phyloP scores from a whole-genome alignment of 2,888 invertebrate genomes.

The Drepanosiphum platanoidis region DNA sequence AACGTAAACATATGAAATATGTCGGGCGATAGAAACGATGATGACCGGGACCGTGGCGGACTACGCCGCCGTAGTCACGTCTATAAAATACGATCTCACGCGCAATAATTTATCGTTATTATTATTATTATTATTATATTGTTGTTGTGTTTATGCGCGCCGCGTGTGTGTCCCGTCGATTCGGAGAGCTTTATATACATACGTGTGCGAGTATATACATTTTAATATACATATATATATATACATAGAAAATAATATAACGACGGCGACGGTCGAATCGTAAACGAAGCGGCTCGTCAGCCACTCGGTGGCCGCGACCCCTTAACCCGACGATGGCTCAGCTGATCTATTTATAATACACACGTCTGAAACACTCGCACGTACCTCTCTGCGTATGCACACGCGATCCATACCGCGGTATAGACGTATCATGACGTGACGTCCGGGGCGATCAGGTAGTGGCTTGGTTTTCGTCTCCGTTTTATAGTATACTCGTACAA shows the following conservation, averaged over 20 bases:
- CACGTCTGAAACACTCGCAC: too few relatives aligned
- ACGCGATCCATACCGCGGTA: neutral
- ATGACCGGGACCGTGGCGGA: too few relatives aligned
- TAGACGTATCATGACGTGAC: neutral
- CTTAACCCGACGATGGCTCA: conserved; percentile 18
- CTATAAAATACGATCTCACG: conserved; percentile 12
- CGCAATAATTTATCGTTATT: conserved; percentile 7
- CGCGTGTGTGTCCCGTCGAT: conserved; percentile 9
- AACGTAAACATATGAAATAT: too few relatives aligned
- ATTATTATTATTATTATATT: neutral
- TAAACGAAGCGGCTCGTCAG: conserved; percentile 1
- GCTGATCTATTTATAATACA: too few relatives aligned
- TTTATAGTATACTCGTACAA: too few relatives aligned
- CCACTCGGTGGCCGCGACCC: conserved; percentile 26
- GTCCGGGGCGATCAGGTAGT: neutral
- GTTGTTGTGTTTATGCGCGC: neutral
- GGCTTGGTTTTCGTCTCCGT: neutral
- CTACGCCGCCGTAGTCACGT: neutral
- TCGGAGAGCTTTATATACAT: neutral
- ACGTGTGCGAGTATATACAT: neutral
- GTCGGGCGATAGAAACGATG: neutral
- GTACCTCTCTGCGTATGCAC: neutral
- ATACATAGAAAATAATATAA: too few relatives aligned
- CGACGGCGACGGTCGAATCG: too few relatives aligned
- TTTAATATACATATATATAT: neutral